Conservation (phyloP, 2,113 vertebrate genomes). For the Salvelinus sp. region DNA sequence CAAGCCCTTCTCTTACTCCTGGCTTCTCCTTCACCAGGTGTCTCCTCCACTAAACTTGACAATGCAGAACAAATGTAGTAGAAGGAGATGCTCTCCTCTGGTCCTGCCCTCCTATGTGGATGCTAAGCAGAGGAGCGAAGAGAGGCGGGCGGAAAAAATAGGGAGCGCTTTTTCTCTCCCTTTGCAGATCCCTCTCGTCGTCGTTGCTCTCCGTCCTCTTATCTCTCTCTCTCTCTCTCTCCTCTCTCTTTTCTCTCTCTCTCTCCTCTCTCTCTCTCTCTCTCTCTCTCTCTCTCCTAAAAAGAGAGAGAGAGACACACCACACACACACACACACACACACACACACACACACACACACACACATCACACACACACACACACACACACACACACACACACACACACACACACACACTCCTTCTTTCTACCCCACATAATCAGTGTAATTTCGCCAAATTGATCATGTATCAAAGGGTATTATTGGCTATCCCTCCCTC, state of each 20-base stretch:
- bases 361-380: no score
- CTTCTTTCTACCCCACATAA: not conserved
- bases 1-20: not conserved
- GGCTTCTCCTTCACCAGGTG: not conserved
- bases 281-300: conserved; percentile 39
- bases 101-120: conserved; percentile 63
- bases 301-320: no score
- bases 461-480: conserved; percentile 77
- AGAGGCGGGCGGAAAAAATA: conserved; percentile 55
- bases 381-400: conserved; percentile 54
- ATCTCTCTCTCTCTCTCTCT: conserved; percentile 61
- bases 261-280: conserved; percentile 59
- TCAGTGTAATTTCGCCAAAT: conserved; percentile 47
- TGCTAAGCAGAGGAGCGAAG: conserved; percentile 26
- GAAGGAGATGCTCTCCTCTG: conserved; percentile 33
- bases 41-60: not conserved
- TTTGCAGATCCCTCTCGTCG: conserved; percentile 68
- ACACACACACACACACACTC: conserved; percentile 3
- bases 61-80: not conserved
- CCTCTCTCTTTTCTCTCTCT: conserved; percentile 58
- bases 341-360: no score
- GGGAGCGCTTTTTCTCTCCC: conserved; percentile 53
- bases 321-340: conserved; percentile 23
- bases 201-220: no score
- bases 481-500: conserved; percentile 42